phyloP scores from a whole-genome alignment of 2,888 invertebrate genomes.

The Xylota sylvarum region DNA sequence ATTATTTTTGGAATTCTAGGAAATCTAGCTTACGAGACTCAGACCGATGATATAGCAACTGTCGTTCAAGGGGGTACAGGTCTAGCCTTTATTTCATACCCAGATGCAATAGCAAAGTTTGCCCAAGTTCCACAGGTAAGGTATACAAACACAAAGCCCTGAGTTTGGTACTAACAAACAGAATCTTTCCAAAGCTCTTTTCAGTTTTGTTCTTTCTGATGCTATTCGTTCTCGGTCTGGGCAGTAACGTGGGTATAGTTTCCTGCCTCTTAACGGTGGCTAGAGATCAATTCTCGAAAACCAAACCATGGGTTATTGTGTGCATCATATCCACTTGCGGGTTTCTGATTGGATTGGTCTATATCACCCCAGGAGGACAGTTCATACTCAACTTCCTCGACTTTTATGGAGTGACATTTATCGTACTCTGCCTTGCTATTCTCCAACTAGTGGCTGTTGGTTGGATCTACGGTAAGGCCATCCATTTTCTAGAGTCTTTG shows the following conservation, averaged over 20 bases:
- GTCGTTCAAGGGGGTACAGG: conserved; percentile 91
- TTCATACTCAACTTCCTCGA: conserved; percentile 90
- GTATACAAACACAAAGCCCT: background rate
- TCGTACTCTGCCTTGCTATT: conserved; percentile 89
- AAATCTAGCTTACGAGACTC: conserved; percentile 89
- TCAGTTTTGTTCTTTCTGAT: conserved; percentile 86
- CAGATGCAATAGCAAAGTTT: conserved; percentile 86
- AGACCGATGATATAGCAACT: conserved; percentile 86
- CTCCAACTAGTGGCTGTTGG: conserved; percentile 89
- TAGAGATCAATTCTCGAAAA: conserved; percentile 84
- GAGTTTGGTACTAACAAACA: background rate
- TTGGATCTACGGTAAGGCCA: conserved; percentile 90
- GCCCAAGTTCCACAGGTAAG: conserved; percentile 85
- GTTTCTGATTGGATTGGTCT: conserved; percentile 87
- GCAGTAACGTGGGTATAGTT: conserved; percentile 85
- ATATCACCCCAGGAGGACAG: conserved; percentile 90
- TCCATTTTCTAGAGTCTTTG: background rate
- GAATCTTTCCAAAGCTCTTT: conserved; percentile 83
- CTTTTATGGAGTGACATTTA: conserved; percentile 90
- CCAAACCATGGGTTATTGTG: conserved; percentile 86
- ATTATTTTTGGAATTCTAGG: conserved; percentile 94
- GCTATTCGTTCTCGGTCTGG: conserved; percentile 86
- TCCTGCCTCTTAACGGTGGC: conserved; percentile 85
- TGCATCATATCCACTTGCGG: conserved; percentile 84
- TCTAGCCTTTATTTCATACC: conserved; percentile 91